phyloP scores from a whole-genome alignment of 1,140 invertebrate species.

The Nephotettix cincticeps region DNA sequence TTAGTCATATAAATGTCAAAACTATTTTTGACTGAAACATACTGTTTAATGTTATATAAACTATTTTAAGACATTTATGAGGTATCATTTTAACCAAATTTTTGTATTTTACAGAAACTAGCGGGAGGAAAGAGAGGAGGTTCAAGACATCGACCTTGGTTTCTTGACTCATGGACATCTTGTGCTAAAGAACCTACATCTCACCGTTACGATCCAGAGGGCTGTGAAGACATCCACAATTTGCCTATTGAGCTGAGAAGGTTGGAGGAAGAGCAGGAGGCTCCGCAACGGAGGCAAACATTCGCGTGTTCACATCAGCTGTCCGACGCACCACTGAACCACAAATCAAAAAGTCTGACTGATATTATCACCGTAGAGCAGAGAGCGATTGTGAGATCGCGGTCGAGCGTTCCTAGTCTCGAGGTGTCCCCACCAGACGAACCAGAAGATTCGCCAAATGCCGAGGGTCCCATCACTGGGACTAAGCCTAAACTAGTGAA shows the following conservation, averaged over 20 bases:
- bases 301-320: slow-evolving; percentile 52
- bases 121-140: slow-evolving; percentile 66
- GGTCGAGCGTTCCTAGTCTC: slow-evolving; percentile 71
- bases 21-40: too few species aligned
- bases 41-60: too few species aligned
- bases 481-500: slow-evolving; percentile 69
- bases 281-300: slow-evolving; percentile 53
- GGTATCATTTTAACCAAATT: not conserved
- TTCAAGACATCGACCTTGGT: slow-evolving; percentile 63
- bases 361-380: slow-evolving; percentile 66
- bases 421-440: slow-evolving; percentile 43
- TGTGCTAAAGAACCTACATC: slow-evolving; percentile 54
- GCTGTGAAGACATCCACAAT: slow-evolving; percentile 66
- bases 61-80: too few species aligned
- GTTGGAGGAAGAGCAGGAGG: slow-evolving; percentile 66
- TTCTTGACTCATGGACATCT: slow-evolving; percentile 73
- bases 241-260: slow-evolving; percentile 86
- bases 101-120: slow-evolving; percentile 58
- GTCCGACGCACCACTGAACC: slow-evolving; percentile 49
- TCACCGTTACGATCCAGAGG: slow-evolving; percentile 52
- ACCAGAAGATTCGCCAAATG: slow-evolving; percentile 26
- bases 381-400: slow-evolving; percentile 63
- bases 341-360: slow-evolving; percentile 76
- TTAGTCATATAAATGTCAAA: too few species aligned
- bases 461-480: slow-evolving; percentile 14